Conservation (phyloP, 1,140 invertebrate species). For the Ostrea denselamellosa region DNA sequence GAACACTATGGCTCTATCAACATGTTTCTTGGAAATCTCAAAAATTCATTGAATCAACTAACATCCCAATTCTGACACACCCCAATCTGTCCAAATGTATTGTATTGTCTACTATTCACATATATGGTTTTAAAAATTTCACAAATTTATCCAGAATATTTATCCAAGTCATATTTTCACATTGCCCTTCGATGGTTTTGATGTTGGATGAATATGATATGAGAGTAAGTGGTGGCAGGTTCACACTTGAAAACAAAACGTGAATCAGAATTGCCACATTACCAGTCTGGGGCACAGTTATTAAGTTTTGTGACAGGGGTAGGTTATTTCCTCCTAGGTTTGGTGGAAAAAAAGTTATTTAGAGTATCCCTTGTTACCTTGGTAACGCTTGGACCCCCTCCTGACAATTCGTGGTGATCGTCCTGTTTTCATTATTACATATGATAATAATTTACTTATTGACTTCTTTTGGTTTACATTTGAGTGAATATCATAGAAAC, state of each 20-base stretch:
- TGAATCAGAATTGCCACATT: neutral
- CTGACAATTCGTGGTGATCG: conserved; percentile 15
- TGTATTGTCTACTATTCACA: too few species aligned
- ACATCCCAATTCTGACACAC: too few species aligned
- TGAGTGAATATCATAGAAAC: neutral
- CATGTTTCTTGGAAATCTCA: too few species aligned
- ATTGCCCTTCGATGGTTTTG: neutral
- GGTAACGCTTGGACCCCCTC: conserved; percentile 30
- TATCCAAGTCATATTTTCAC: neutral
- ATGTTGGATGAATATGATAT: conserved; percentile 15
- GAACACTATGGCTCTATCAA: too few species aligned
- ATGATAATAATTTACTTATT: neutral
- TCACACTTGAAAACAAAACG: conserved; percentile 12
- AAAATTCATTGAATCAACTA: too few species aligned
- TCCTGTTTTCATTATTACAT: conserved; percentile 3
- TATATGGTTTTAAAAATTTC: too few species aligned
- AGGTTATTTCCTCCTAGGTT: conserved; percentile 16
- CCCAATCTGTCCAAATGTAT: too few species aligned
- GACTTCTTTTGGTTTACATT: neutral
- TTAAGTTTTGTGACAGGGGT: conserved; percentile 12
- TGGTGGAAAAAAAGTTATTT: neutral
- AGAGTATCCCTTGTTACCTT: conserved; percentile 3
- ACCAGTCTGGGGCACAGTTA: neutral
- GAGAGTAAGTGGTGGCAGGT: neutral
- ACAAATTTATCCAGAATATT: too few species aligned